Evolutionary conservation across 1,140 invertebrate genomes (phyloP), one percentile per base, ranked within the genome.

Genomic region (Drosophila elegans): DNA sequence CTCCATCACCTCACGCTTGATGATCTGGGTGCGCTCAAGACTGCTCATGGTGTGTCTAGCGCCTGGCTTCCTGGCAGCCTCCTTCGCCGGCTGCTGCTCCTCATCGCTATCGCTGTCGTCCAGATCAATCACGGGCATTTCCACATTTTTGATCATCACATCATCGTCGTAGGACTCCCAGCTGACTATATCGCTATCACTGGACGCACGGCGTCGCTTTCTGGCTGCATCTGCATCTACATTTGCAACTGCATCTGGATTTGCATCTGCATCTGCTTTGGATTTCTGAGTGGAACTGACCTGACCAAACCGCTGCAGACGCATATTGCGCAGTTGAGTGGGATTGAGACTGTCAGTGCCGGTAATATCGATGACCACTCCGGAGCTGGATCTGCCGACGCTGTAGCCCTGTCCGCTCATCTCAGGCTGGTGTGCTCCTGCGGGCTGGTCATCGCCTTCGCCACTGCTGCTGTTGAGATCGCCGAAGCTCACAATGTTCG

Each of bases 1-100:
- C 52, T 79, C 77, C 55, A 92, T 56, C 4, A 93, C 80, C 56
- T 92, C 88, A 0, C 83, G 66, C 45, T 92, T 92, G 6, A 92
- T 91, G 7, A 53, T 51, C 2, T 57, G 59, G 0, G 74, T 80
- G 2, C 84, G 78, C 34, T 91, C 74, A 3, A 66, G 74, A n/a
- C 74, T 63, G 34, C 68, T 77, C 41, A 68, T 61, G 3, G 42
- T 36, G 12, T 21, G 36, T 1, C 10, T 21, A 11, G 11, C 0
- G 3, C 9, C 12, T 11, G 44, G 25, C 29, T 3, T 3, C 4
- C 6, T 21, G 2, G 0, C 16, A 21, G 16, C 13, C 2, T 3
- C 11, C n/a, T 39, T 10, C 12, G 6, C 11, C 46, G 36, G 6
- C 9, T 27, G 4, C 49, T 44, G 9, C 6, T 46, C 64, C 0